A percentile compares a stretch with the other conserved stretches of the same genome.
Conservation (phyloP, 2,113 vertebrate species). For the Nothoprocta pentlandii region DNA sequence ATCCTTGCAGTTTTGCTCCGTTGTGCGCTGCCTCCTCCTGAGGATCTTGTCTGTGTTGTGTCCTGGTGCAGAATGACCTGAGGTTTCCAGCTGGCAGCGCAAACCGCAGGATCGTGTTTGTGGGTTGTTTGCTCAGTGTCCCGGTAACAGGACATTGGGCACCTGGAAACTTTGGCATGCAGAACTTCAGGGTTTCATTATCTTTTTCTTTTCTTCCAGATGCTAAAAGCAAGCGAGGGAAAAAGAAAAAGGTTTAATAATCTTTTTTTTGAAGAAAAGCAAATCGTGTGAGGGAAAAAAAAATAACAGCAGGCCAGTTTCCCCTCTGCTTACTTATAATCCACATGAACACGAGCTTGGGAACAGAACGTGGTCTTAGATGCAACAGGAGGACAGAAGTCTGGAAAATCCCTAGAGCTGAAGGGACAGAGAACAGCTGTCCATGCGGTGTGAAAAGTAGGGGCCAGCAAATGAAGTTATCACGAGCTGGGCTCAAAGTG, state of each 20-base stretch:
- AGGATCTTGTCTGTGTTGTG: neutral
- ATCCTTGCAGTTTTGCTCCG: neutral
- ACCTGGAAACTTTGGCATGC: constrained; percentile 29
- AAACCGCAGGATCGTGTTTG: constrained; percentile 3
- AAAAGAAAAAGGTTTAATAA: rapidly evolving
- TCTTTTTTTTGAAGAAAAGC: neutral
- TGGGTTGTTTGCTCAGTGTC: constrained; percentile 14
- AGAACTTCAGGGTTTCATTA: neutral
- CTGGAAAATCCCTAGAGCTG: neutral
- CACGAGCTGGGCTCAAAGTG: neutral
- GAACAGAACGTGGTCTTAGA: neutral
- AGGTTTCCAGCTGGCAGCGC: constrained; percentile 51
- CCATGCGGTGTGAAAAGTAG: too few relatives aligned
- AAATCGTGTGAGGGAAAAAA: neutral
- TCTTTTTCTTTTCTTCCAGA: neutral
- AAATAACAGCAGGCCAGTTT: neutral
- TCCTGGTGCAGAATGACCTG: constrained; percentile 3
- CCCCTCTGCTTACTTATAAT: neutral
- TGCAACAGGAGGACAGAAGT: neutral
- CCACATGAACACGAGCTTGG: neutral
- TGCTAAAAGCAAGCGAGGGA: neutral
- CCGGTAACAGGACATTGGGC: neutral
- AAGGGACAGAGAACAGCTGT: neutral
- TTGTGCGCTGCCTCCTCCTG: neutral
- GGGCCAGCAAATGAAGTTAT: neutral